Evolutionary conservation across 2,797 vertebrate genomes (phyloP).

Genomic region (Argya squamiceps): DNA sequence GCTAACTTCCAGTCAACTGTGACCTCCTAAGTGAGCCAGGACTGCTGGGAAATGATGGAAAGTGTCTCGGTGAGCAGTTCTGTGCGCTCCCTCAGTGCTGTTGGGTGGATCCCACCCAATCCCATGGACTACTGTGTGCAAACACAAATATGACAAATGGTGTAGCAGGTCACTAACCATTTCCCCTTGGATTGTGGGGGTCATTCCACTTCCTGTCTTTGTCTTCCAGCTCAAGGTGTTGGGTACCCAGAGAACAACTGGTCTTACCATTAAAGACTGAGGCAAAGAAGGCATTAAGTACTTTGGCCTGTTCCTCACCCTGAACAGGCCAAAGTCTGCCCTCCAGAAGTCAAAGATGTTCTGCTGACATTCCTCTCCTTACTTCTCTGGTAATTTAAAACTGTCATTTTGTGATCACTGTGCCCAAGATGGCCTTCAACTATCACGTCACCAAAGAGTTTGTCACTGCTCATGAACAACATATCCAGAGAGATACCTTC

Average conservation of each 20-base stretch:
- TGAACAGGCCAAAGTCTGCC: not conserved
- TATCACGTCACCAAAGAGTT: not conserved
- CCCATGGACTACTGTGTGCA: not conserved
- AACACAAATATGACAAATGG: not conserved
- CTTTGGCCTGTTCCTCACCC: not conserved
- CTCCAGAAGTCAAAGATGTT: not conserved
- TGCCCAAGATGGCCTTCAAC: not conserved
- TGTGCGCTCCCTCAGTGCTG: rapidly evolving
- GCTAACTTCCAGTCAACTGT: not conserved
- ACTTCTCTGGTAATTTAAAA: not conserved
- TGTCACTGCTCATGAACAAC: not conserved
- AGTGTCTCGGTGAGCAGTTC: not conserved
- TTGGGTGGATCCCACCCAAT: not conserved
- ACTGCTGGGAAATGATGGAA: not conserved
- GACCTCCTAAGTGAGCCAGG: not conserved
- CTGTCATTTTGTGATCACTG: not conserved
- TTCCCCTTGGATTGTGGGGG: not conserved
- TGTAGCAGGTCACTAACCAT: not conserved
- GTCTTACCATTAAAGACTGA: not conserved
- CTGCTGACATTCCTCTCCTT: not conserved
- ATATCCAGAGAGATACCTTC: not conserved
- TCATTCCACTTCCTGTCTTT: not conserved
- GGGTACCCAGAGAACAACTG: not conserved
- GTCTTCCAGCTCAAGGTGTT: not conserved
- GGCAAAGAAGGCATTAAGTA: not conserved